These are phyloP conservation scores for Elysia crispata DNA, from an alignment of 2,888 invertebrate genomes.

Conservation along the genomic window DNA sequence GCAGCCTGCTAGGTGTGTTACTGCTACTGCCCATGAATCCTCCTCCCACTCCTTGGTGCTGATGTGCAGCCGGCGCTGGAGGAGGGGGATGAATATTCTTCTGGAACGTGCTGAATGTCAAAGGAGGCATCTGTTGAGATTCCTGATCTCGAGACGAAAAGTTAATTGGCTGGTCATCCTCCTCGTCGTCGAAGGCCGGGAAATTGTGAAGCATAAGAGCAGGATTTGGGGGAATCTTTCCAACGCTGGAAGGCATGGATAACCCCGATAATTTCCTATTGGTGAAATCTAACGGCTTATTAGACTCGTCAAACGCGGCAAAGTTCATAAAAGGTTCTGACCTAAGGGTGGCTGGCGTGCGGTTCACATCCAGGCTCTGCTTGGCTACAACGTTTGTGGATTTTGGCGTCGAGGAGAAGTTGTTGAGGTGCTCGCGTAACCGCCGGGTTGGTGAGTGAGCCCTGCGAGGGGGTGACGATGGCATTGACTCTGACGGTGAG, in stretches of 20 bases:
- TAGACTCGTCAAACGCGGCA: slow-evolving; percentile 44
- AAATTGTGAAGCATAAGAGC: background rate
- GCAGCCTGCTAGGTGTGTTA: background rate
- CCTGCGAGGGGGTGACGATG: slow-evolving; percentile 75
- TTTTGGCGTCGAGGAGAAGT: background rate
- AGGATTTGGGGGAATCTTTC: too few species aligned
- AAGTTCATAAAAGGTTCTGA: slow-evolving; percentile 41
- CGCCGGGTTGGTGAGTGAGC: slow-evolving; percentile 40
- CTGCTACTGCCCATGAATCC: background rate
- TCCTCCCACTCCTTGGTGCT: background rate
- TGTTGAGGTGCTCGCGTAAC: background rate
- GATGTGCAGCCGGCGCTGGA: background rate
- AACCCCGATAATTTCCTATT: background rate
- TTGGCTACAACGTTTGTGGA: slow-evolving; percentile 22
- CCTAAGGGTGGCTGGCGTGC: slow-evolving; percentile 9
- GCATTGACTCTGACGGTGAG: slow-evolving; percentile 92
- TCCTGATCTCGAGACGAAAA: slow-evolving; percentile 37
- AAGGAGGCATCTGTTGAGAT: slow-evolving; percentile 53
- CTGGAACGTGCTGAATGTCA: slow-evolving; percentile 50
- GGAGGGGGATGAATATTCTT: slow-evolving; percentile 37
- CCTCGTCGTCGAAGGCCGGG: slow-evolving; percentile 12
- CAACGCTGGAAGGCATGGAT: too few species aligned
- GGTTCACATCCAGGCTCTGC: slow-evolving; percentile 28
- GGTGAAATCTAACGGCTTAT: slow-evolving; percentile 44
- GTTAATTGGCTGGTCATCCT: slow-evolving; percentile 25